A percentile compares a stretch with the other conserved stretches of the same genome.
Evolutionary conservation across 2,888 invertebrate species (phyloP).

Genomic region (Cataglyphis livida): DNA sequence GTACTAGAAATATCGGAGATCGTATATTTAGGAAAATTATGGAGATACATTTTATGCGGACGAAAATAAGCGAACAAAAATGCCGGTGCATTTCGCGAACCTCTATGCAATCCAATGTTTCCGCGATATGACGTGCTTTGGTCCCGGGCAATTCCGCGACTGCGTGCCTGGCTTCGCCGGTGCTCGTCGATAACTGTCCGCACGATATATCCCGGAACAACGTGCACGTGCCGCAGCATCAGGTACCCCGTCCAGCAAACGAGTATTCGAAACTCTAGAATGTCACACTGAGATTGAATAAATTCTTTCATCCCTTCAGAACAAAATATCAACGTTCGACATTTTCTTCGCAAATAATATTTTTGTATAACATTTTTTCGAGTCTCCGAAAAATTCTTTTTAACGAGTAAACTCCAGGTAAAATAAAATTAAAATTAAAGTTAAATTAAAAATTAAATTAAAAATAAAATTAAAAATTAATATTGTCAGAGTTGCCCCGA

Average conservation of each 20-base stretch:
- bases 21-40: not conserved
- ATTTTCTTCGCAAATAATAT: not conserved
- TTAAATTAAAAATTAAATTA: not conserved
- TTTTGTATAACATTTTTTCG: not conserved
- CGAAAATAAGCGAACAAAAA: not conserved
- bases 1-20: not conserved
- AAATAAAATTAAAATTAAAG: not conserved
- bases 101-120: conserved; percentile 17
- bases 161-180: conserved; percentile 27
- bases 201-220: conserved; percentile 19
- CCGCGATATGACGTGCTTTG: conserved; percentile 13
- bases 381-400: not conserved
- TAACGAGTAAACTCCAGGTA: not conserved
- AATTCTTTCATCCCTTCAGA: not conserved
- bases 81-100: not conserved
- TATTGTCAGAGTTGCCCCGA: not conserved
- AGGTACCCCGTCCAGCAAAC: conserved; percentile 6
- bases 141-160: conserved; percentile 52
- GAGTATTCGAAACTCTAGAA: not conserved
- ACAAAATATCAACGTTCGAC: not conserved
- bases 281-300: not conserved
- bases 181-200: conserved; percentile 54
- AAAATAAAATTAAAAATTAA: not conserved
- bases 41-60: not conserved
- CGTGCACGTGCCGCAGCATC: conserved; percentile 37